phyloP scores from a whole-genome alignment of 64 coral and sea anemone genomes.

The Actinia equina region DNA sequence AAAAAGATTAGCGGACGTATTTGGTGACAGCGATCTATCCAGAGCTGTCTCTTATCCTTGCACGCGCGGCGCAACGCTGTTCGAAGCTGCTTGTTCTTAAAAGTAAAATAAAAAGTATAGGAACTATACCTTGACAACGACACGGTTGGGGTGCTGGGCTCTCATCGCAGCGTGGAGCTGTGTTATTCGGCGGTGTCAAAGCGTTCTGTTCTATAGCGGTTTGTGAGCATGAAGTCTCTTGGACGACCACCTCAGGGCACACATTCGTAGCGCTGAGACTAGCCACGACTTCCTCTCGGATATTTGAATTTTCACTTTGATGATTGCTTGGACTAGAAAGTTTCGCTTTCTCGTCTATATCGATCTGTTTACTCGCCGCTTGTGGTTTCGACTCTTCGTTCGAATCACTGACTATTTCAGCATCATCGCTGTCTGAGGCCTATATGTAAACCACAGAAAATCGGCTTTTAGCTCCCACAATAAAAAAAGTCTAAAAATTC shows the following conservation, averaged over 20 bases:
- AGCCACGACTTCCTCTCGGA: background rate
- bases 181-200: constrained; percentile 14
- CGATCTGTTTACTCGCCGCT: background rate
- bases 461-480: background rate
- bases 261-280: background rate
- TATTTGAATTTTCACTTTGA: background rate
- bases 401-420: constrained; percentile 24
- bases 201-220: constrained; percentile 12
- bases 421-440: constrained; percentile 34
- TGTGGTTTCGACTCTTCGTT: constrained; percentile 44
- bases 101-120: background rate
- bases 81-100: background rate
- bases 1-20: background rate
- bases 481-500: background rate
- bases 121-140: constrained; percentile 77
- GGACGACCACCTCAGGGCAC: background rate
- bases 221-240: background rate
- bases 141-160: constrained; percentile 72
- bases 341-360: constrained; percentile 22
- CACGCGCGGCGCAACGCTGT: background rate
- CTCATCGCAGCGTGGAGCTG: constrained; percentile 61
- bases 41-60: background rate
- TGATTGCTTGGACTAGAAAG: background rate
- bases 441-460: constrained; percentile 25
- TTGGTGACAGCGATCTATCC: background rate